These are phyloP conservation scores for Luperina nickerlii DNA, from an alignment of 2,888 invertebrate genomes.

Conservation along the genomic window DNA sequence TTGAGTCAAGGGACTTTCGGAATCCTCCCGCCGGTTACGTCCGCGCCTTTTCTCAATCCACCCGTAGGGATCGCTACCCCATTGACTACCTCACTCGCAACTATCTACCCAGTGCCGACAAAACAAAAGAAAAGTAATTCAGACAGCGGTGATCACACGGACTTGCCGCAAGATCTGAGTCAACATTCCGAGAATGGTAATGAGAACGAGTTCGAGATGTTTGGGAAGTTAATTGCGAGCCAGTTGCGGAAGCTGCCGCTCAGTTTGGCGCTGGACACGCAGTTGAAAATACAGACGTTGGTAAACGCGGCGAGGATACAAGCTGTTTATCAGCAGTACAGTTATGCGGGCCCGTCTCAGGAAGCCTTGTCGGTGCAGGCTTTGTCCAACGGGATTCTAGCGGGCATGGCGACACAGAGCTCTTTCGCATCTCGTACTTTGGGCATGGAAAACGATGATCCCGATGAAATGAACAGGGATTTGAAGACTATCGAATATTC, in stretches of 20 bases:
- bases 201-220: slow-evolving; percentile 89
- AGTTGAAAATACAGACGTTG: slow-evolving; percentile 86
- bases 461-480: slow-evolving; percentile 83
- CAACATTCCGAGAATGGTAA: slow-evolving; percentile 87
- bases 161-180: slow-evolving; percentile 86
- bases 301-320: slow-evolving; percentile 87
- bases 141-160: slow-evolving; percentile 81
- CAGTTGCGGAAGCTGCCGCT: slow-evolving; percentile 86
- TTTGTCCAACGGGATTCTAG: slow-evolving; percentile 86
- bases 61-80: slow-evolving; percentile 88
- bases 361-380: slow-evolving; percentile 87
- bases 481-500: slow-evolving; percentile 82
- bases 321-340: slow-evolving; percentile 88
- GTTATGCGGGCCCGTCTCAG: slow-evolving; percentile 87
- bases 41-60: slow-evolving; percentile 85
- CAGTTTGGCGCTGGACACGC: slow-evolving; percentile 86
- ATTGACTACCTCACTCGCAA: slow-evolving; percentile 85
- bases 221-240: slow-evolving; percentile 87
- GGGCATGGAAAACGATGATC: slow-evolving; percentile 82
- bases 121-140: slow-evolving; percentile 85
- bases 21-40: slow-evolving; percentile 82
- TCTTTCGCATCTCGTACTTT: slow-evolving; percentile 78
- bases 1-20: slow-evolving; percentile 84
- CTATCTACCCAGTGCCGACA: slow-evolving; percentile 85
- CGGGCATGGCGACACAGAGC: slow-evolving; percentile 85